These are phyloP conservation scores for Festucalex cinctus DNA, from an alignment of 2,113 vertebrate species.

Conservation along the genomic window DNA sequence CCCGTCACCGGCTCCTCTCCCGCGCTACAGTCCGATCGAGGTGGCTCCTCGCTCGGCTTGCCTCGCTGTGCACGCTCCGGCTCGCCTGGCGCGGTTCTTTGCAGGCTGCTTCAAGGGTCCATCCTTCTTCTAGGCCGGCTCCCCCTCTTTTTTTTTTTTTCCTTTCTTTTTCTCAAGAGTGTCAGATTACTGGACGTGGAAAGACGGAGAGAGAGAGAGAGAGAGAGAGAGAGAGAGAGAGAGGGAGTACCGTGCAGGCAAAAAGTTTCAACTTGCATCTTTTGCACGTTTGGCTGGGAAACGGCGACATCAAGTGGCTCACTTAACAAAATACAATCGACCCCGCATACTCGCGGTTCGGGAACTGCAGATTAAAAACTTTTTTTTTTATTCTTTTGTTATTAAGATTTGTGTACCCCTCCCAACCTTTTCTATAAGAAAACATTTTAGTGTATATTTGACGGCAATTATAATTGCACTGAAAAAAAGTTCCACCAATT, in stretches of 20 bases:
- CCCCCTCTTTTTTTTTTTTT: conserved; percentile 27
- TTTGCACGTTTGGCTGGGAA: conserved; percentile 25
- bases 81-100: conserved; percentile 28
- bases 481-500: too few relatives aligned
- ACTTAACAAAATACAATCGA: background rate
- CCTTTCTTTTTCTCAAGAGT: conserved; percentile 38
- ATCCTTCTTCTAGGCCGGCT: conserved; percentile 61
- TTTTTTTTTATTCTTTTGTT: too few relatives aligned
- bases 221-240: background rate
- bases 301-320: conserved; percentile 59
- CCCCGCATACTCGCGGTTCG: too few relatives aligned
- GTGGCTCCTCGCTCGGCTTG: conserved; percentile 17
- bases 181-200: conserved; percentile 75
- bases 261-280: conserved; percentile 60
- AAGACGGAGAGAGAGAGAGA: conserved; percentile 21
- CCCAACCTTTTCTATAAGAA: too few relatives aligned
- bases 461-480: too few relatives aligned
- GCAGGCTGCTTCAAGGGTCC: conserved; percentile 59
- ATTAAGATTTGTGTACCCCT: too few relatives aligned
- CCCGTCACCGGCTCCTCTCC: background rate
- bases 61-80: conserved; percentile 40
- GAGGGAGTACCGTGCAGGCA: background rate
- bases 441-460: too few relatives aligned
- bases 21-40: conserved; percentile 12
- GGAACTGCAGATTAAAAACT: too few relatives aligned